phyloP scores from a whole-genome alignment of 1,140 invertebrate genomes.

The Macrobrachium rosenbergii region DNA sequence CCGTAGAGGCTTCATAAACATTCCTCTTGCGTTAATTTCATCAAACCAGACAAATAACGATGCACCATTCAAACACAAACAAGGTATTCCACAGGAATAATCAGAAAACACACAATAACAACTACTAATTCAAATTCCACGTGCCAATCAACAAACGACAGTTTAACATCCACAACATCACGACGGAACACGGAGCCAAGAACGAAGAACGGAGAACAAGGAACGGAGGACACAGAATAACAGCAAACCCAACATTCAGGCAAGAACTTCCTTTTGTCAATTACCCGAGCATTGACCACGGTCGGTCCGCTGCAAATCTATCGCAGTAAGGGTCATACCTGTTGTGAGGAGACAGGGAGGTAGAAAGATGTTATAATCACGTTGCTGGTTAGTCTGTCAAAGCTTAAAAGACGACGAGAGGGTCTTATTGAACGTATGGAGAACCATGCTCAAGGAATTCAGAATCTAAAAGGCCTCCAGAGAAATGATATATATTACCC shows the following conservation, averaged over 20 bases:
- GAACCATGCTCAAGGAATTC: not conserved
- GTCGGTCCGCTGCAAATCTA: not conserved
- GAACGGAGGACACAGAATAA: not conserved
- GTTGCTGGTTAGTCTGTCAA: not conserved
- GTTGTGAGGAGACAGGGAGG: not conserved
- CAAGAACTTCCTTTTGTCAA: not conserved
- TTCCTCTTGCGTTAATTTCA: too few relatives aligned
- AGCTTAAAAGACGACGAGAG: not conserved
- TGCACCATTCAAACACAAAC: too few relatives aligned
- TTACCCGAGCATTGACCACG: constrained; percentile 38
- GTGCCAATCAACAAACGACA: too few relatives aligned
- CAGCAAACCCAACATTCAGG: not conserved
- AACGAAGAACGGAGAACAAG: not conserved
- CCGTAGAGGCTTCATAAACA: too few relatives aligned
- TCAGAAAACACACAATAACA: too few relatives aligned
- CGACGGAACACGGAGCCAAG: not conserved
- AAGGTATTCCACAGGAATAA: too few relatives aligned
- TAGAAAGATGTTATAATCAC: too few relatives aligned
- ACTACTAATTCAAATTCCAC: too few relatives aligned
- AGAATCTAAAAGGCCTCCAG: too few relatives aligned
- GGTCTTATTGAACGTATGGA: not conserved
- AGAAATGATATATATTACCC: too few relatives aligned
- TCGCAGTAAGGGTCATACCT: constrained; percentile 11
- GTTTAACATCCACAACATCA: not conserved
- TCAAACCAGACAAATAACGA: too few relatives aligned